Percentiles rank a stretch among this genome's conserved stretches.
These are phyloP conservation scores for Tupiocoris notatus DNA, from an alignment of 2,888 invertebrate species.

Conservation along the genomic window DNA sequence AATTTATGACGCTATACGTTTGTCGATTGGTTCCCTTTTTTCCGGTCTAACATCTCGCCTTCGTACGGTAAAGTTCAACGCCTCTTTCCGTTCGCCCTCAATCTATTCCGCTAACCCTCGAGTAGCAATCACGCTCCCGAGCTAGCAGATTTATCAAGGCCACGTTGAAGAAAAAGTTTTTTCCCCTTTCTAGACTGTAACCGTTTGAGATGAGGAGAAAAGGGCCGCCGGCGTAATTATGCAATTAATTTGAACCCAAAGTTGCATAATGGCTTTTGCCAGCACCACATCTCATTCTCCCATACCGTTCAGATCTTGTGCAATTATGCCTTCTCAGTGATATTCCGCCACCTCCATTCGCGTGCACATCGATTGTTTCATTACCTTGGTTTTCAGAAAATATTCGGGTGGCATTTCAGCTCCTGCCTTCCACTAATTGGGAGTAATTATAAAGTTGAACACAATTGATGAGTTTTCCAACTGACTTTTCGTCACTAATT, in stretches of 20 bases:
- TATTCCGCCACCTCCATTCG: neutral
- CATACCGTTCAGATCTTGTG: too few species aligned
- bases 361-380: constrained; percentile 27
- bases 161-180: constrained; percentile 32
- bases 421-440: constrained; percentile 25
- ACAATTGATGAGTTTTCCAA: constrained; percentile 28
- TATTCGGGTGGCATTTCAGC: constrained; percentile 12
- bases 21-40: neutral
- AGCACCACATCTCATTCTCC: neutral
- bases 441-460: constrained; percentile 38
- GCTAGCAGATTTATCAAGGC: constrained; percentile 32
- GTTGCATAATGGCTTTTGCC: constrained; percentile 39
- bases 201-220: constrained; percentile 12
- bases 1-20: constrained; percentile 6
- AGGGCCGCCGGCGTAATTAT: constrained; percentile 32
- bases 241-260: constrained; percentile 38
- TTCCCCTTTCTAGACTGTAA: neutral
- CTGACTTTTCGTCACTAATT: constrained; percentile 38
- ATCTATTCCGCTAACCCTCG: neutral
- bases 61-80: constrained; percentile 14
- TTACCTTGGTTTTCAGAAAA: constrained; percentile 31
- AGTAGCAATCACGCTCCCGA: constrained; percentile 26
- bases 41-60: neutral
- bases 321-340: neutral
- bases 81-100: constrained; percentile 7